phyloP scores from a whole-genome alignment of 2,888 invertebrate species.

The Macrophya alboannulata region DNA sequence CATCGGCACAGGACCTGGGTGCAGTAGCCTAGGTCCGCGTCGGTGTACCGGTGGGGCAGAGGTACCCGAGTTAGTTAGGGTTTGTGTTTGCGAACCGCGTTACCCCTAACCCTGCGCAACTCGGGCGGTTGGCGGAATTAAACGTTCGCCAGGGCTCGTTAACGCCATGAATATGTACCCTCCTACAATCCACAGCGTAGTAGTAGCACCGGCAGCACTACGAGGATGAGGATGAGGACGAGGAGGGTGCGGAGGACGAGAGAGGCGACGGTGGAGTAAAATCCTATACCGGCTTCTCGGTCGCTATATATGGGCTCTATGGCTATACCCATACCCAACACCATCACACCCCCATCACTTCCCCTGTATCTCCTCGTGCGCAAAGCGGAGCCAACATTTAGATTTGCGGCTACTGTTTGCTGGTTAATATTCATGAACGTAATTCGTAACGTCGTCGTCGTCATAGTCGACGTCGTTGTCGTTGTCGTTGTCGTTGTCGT shows the following conservation, averaged over 20 bases:
- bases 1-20: neutral
- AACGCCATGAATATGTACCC: slow-evolving; percentile 81
- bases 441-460: neutral
- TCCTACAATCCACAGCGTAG: slow-evolving; percentile 71
- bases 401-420: slow-evolving; percentile 71
- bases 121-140: slow-evolving; percentile 80
- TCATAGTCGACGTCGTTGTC: neutral
- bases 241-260: neutral
- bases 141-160: slow-evolving; percentile 80
- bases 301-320: neutral
- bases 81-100: slow-evolving; percentile 80
- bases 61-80: slow-evolving; percentile 77
- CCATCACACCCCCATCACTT: slow-evolving; percentile 64
- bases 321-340: neutral
- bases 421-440: slow-evolving; percentile 78
- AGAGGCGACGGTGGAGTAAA: slow-evolving; percentile 28
- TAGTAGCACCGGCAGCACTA: slow-evolving; percentile 42
- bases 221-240: neutral
- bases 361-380: slow-evolving; percentile 64
- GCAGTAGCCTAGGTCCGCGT: neutral
- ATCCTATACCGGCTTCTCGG: slow-evolving; percentile 8
- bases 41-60: neutral
- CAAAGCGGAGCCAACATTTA: slow-evolving; percentile 62
- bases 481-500: neutral
- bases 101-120: slow-evolving; percentile 77